phyloP scores from a whole-genome alignment of 2,888 invertebrate species.

The Drosophila buzzatii region DNA sequence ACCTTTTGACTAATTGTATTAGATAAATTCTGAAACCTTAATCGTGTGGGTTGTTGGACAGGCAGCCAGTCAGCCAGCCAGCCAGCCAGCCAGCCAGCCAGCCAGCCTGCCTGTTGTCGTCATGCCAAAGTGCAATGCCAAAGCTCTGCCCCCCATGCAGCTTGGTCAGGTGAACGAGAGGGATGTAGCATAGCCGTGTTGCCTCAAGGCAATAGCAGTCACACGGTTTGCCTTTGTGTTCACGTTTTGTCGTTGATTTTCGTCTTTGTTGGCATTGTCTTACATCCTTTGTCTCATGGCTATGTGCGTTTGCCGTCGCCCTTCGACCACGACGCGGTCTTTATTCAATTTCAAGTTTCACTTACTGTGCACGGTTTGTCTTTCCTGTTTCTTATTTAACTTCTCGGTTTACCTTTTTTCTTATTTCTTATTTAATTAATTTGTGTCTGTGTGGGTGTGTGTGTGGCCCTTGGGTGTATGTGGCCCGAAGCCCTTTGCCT shows the following conservation, averaged over 20 bases:
- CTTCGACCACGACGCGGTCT: conserved; percentile 41
- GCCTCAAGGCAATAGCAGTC: conserved; percentile 8
- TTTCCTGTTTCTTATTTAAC: conserved; percentile 78
- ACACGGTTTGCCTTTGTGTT: conserved; percentile 24
- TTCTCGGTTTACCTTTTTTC: conserved; percentile 80
- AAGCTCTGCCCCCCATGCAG: background rate
- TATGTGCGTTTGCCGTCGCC: conserved; percentile 37
- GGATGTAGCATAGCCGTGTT: background rate
- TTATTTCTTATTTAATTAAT: conserved; percentile 82
- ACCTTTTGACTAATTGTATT: conserved; percentile 79
- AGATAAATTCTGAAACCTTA: conserved; percentile 81
- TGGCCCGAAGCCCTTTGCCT: conserved; percentile 53
- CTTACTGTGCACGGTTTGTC: conserved; percentile 73
- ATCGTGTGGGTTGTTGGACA: conserved; percentile 70
- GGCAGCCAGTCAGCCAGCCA: conserved; percentile 3
- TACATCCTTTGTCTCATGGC: conserved; percentile 59
- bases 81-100: background rate
- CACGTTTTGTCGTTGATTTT: conserved; percentile 51
- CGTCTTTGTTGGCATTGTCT: conserved; percentile 58
- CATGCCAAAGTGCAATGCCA: conserved; percentile 49
- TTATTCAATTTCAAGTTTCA: conserved; percentile 81
- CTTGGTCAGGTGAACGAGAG: background rate
- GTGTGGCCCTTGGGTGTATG: conserved; percentile 5
- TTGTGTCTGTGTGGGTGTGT: conserved; percentile 55
- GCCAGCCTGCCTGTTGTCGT: conserved; percentile 2